phyloP scores from a whole-genome alignment of 2,888 invertebrate genomes.

The Hoplodrina blanda region DNA sequence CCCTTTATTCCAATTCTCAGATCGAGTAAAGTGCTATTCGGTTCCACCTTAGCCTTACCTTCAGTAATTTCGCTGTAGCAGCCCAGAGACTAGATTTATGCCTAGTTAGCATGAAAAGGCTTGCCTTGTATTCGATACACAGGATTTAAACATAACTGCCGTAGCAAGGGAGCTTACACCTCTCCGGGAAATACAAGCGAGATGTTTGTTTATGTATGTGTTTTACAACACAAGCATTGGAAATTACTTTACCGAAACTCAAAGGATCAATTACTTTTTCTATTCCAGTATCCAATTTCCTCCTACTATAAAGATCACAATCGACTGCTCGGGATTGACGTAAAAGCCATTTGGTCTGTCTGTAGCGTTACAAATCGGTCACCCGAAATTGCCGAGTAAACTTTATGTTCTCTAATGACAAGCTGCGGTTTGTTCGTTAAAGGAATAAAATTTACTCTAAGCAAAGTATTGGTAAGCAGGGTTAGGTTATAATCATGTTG shows the following conservation, averaged over 20 bases:
- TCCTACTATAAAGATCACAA: slow-evolving; percentile 54
- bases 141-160: too few species aligned
- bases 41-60: too few species aligned
- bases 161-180: too few species aligned
- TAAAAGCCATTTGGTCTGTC: slow-evolving; percentile 43
- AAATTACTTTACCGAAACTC: slow-evolving; percentile 39
- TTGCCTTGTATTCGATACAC: too few species aligned
- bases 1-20: too few species aligned
- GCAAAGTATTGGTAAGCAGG: neutral
- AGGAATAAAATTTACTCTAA: neutral
- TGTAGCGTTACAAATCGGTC: slow-evolving; percentile 39
- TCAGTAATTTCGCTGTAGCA: too few species aligned
- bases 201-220: too few species aligned
- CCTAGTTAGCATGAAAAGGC: too few species aligned
- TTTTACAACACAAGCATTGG: slow-evolving; percentile 20
- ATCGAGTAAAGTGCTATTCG: too few species aligned
- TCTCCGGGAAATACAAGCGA: neutral
- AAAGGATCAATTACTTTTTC: slow-evolving; percentile 53
- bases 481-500: neutral
- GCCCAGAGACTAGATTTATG: too few species aligned
- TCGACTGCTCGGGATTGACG: slow-evolving; percentile 48
- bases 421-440: slow-evolving; percentile 28
- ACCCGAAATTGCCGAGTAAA: slow-evolving; percentile 44
- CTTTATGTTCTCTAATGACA: slow-evolving; percentile 35
- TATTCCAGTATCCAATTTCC: slow-evolving; percentile 54